Percentiles rank a stretch among this genome's conserved stretches.
Evolutionary conservation across 2,113 vertebrate species (phyloP).

Genomic region (Leuciscus idus): DNA sequence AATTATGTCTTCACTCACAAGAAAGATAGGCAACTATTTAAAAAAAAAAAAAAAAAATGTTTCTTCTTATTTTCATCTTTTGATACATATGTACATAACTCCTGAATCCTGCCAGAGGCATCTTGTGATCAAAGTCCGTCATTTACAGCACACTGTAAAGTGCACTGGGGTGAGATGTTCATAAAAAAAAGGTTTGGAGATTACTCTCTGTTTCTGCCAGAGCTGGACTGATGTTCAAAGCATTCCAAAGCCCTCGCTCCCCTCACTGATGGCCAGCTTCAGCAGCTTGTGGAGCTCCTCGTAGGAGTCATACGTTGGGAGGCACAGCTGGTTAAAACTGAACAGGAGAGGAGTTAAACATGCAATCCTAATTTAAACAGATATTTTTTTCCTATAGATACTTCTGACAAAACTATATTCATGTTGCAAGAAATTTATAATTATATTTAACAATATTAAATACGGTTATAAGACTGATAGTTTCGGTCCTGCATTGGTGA

Average conservation of each 20-base stretch:
- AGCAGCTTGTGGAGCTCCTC: slow-evolving; percentile 98
- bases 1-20: slow-evolving; percentile 2
- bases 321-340: slow-evolving; percentile 99
- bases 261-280: slow-evolving; percentile 98
- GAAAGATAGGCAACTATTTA: slow-evolving; percentile 29
- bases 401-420: neutral
- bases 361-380: neutral
- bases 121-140: slow-evolving; percentile 46
- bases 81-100: slow-evolving; percentile 55
- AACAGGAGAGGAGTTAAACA: slow-evolving; percentile 43
- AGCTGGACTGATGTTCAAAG: slow-evolving; percentile 77
- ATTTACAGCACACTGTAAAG: slow-evolving; percentile 37
- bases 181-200: slow-evolving; percentile 46
- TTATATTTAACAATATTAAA: neutral
- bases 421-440: neutral
- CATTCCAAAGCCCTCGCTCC: slow-evolving; percentile 98
- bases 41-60: slow-evolving; percentile 30
- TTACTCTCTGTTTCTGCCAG: neutral
- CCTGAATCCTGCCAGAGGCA: slow-evolving; percentile 57
- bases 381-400: neutral
- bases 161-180: slow-evolving; percentile 41
- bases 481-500: no score
- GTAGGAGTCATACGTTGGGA: slow-evolving; percentile 98
- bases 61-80: slow-evolving; percentile 3
- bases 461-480: no score